Base-by-base conservation (phyloP, 2,113 vertebrate genomes). In the Indicator maculatus region DNA sequence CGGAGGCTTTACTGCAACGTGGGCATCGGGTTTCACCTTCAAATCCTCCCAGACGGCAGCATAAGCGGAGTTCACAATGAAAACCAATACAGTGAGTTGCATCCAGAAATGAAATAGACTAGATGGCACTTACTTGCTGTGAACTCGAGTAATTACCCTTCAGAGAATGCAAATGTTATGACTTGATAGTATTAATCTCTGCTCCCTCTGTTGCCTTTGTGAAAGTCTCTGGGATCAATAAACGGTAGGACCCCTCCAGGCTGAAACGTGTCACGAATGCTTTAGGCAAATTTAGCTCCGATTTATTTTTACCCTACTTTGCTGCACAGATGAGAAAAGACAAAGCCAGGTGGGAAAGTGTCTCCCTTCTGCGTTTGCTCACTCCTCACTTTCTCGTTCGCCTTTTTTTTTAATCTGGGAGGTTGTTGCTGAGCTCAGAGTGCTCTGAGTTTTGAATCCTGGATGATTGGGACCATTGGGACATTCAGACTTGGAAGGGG, bases 1-100 rank as follows among this genome's bases (percentile, higher is more conserved):
- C 98, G 99, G 97, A 98, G 98, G 97, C 99, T 99, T 95, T 99
- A 99, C 98, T 99, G 99, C 98, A 99, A 99, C 97, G 98, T 99
- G 97, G 99, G 99, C 98, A 99, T 99, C 97, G 99, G 99, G 97
- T 99, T 99, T 97, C 99, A 99, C 98, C 98, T 99, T 89, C 99
- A 99, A 98, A 96, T 99, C 97, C 97, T 98, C 96, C 98, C 98
- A 93, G 98, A 98, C 93, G 98, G 99, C 97, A 97, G 97, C 98
- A 99, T 99, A 97, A 98, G 98, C 97, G 99, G 99, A 96, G 98
- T 97, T 94, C 99, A 99, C 96, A 98, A 98, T 97, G 99, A 99
- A 96, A 99, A 98, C 98, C 98, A 98, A 97, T 99, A 99, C 99
- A 99, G 99, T 99, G 98, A 99, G 99, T 99, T 97, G 97, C 97